Evolutionary conservation across 2,888 invertebrate species (phyloP).

Genomic region (Drosophila nr. perissopoda): DNA sequence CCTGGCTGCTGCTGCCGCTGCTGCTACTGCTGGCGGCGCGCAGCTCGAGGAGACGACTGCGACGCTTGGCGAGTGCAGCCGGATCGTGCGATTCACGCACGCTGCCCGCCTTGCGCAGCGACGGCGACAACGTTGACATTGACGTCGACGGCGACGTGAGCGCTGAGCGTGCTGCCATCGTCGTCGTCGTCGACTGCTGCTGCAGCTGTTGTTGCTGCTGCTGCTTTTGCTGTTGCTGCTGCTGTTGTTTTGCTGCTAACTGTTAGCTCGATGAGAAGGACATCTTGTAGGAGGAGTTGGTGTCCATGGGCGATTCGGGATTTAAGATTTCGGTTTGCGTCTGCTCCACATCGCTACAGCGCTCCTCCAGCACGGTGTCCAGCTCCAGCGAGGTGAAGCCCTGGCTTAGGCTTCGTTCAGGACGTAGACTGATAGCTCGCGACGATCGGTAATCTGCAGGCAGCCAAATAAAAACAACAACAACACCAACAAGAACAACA

Average conservation of each 20-base stretch:
- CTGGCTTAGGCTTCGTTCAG: conserved; percentile 89
- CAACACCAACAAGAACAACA: conserved; percentile 3
- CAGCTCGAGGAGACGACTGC: conserved; percentile 68
- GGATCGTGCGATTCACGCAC: conserved; percentile 60
- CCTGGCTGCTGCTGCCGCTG: conserved; percentile 38
- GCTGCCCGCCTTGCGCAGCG: conserved; percentile 69
- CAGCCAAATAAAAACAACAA: not conserved
- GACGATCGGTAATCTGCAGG: conserved; percentile 86
- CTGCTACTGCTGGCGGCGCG: conserved; percentile 55
- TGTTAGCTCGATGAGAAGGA: conserved; percentile 83
- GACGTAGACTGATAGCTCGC: conserved; percentile 87
- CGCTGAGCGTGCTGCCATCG: conserved; percentile 7
- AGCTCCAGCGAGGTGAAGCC: conserved; percentile 92
- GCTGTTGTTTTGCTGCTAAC: conserved; percentile 62
- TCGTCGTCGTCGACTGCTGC: not conserved
- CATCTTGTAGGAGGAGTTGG: conserved; percentile 81
- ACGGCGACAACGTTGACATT: conserved; percentile 41
- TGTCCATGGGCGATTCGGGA: conserved; percentile 84
- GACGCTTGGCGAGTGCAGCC: conserved; percentile 65
- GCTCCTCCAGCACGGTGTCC: conserved; percentile 94
- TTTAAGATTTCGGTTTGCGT: conserved; percentile 86
- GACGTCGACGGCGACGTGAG: conserved; percentile 1
- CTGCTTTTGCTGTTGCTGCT: conserved; percentile 42
- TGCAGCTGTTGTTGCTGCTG: conserved; percentile 19
- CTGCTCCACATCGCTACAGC: conserved; percentile 92